A percentile compares a stretch with the other conserved stretches of the same genome.
Evolutionary conservation across 2,113 vertebrate genomes (phyloP).

Genomic region (Nipponia nippon): DNA sequence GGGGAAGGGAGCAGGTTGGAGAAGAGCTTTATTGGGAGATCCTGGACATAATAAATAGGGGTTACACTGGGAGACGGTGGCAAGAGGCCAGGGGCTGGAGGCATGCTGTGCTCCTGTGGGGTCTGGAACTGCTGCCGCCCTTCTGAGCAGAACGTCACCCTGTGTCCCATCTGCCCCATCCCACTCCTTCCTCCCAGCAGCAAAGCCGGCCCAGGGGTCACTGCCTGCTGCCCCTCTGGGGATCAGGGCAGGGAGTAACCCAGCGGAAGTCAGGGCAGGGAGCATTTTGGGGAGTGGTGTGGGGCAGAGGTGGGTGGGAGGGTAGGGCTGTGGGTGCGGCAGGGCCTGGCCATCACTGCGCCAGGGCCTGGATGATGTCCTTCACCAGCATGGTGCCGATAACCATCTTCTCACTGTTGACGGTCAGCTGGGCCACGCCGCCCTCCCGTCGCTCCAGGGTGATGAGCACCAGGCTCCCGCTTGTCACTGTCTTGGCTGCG

Average conservation of each 20-base stretch:
- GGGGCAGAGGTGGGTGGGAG: background rate
- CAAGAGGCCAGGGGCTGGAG: background rate
- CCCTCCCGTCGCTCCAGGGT: constrained; percentile 81
- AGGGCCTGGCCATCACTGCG: constrained; percentile 67
- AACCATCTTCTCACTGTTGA: constrained; percentile 99
- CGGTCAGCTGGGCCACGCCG: constrained; percentile 77
- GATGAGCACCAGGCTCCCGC: constrained; percentile 88
- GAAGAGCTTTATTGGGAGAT: constrained; percentile 45
- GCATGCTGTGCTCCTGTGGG: background rate
- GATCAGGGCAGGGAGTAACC: background rate
- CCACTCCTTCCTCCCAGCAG: background rate
- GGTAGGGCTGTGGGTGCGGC: rapidly evolving
- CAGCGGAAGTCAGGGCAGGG: background rate
- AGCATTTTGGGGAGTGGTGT: rapidly evolving
- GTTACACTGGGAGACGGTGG: background rate
- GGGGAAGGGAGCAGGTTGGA: background rate
- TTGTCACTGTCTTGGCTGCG: constrained; percentile 87
- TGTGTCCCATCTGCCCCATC: background rate
- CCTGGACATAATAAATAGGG: constrained; percentile 43
- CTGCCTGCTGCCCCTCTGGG: background rate
- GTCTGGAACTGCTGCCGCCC: background rate
- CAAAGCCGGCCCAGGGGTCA: rapidly evolving
- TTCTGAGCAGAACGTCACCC: rapidly evolving
- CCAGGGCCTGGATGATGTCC: constrained; percentile 88
- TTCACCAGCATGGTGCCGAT: constrained; percentile 97